Evolutionary conservation across 2,113 vertebrate species (phyloP).

Genomic region (Erpornis zantholeuca): DNA sequence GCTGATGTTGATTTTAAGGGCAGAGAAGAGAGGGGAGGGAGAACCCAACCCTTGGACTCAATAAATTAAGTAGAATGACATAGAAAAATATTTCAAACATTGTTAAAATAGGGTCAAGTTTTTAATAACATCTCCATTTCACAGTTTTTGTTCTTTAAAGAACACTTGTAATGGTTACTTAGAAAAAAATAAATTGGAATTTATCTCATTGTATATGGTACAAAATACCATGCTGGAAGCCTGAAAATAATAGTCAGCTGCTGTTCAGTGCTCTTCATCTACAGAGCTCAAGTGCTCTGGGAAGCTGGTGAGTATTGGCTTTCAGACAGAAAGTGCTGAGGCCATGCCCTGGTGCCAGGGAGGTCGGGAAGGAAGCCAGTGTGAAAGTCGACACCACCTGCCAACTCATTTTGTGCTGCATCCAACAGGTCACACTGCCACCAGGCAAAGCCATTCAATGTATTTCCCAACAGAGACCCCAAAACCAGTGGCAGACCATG

Average conservation of each 20-base stretch:
- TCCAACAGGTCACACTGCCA: background rate
- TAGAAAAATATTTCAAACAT: background rate
- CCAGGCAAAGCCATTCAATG: background rate
- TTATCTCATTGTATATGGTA: background rate
- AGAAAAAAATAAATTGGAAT: background rate
- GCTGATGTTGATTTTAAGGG: background rate
- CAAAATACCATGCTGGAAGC: background rate
- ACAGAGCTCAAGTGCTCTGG: background rate
- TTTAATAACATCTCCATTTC: background rate
- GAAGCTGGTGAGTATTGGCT: background rate
- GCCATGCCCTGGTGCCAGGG: background rate
- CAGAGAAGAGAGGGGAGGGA: background rate
- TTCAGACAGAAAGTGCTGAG: background rate
- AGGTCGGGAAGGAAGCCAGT: background rate
- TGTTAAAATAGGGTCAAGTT: background rate
- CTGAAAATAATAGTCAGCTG: constrained; percentile 22
- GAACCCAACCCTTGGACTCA: background rate
- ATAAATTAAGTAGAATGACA: background rate
- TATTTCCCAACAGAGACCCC: background rate
- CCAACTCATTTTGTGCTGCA: background rate
- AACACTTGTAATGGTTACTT: background rate
- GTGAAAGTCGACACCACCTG: background rate
- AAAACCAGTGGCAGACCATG: rapidly evolving
- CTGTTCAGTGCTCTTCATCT: background rate
- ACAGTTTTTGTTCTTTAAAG: constrained; percentile 15